A percentile compares a stretch with the other conserved stretches of the same genome.
These are phyloP conservation scores for Gymnothorax javanicus DNA, from an alignment of 2,797 vertebrate species.

Conservation along the genomic window DNA sequence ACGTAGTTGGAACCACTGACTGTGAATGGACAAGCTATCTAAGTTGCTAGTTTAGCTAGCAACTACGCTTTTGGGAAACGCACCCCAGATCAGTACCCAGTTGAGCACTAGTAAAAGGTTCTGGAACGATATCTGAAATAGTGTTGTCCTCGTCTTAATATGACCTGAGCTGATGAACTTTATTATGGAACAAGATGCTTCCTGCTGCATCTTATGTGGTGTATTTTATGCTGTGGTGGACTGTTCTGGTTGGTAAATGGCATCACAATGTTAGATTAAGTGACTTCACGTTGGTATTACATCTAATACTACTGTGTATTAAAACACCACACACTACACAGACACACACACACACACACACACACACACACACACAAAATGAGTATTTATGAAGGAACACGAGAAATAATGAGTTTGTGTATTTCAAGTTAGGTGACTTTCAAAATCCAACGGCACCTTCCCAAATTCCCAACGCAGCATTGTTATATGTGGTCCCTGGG, in stretches of 20 bases:
- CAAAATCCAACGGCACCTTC: constrained; percentile 17
- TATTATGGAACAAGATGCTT: background rate
- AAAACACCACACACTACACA: too few species aligned
- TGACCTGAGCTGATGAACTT: background rate
- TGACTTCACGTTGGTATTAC: background rate
- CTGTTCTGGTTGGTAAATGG: background rate
- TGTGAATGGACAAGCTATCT: too few species aligned
- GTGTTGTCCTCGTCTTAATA: background rate
- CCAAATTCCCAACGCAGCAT: constrained; percentile 61
- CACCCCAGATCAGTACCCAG: background rate
- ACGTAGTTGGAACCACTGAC: too few species aligned
- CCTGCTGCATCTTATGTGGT: background rate
- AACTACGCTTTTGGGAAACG: too few species aligned
- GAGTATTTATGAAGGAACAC: background rate
- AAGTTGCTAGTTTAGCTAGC: too few species aligned
- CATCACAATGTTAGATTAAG: background rate
- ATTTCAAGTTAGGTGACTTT: constrained; percentile 60
- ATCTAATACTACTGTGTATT: background rate
- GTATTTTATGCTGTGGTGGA: background rate
- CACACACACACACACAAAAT: background rate
- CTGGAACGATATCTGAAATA: background rate
- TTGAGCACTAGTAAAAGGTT: background rate
- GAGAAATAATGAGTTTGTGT: constrained; percentile 1
- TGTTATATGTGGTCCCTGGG: constrained; percentile 67
- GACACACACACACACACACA: background rate